Conservation (phyloP, 2,113 vertebrate species). For the Maccullochella peelii region DNA sequence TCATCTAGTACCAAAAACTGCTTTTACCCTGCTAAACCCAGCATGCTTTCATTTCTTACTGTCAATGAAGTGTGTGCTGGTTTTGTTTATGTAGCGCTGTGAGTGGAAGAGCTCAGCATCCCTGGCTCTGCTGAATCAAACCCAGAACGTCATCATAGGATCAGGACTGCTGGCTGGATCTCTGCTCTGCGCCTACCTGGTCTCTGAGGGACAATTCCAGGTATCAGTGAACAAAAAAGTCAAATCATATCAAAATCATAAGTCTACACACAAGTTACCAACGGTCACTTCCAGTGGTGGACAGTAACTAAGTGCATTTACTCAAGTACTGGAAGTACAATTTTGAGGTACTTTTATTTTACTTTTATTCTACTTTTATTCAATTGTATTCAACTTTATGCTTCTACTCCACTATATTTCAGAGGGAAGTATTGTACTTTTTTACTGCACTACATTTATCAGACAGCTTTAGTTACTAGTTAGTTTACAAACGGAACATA, state of each 20-base stretch:
- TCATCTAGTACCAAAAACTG: not conserved
- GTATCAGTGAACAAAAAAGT: slow-evolving; percentile 69
- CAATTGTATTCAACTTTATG: too few species aligned
- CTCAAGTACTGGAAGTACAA: too few species aligned
- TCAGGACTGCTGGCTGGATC: slow-evolving; percentile 89
- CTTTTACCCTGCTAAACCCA: not conserved
- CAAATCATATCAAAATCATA: too few species aligned
- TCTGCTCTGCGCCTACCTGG: slow-evolving; percentile 89
- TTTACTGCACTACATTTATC: too few species aligned
- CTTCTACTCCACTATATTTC: too few species aligned
- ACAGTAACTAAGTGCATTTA: too few species aligned
- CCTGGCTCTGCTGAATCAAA: slow-evolving; percentile 90
- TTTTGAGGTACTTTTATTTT: too few species aligned
- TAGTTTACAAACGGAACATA: not conserved
- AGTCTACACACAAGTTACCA: not conserved
- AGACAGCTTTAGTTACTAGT: not conserved
- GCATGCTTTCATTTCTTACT: not conserved
- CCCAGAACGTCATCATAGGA: slow-evolving; percentile 92
- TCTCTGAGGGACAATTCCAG: slow-evolving; percentile 88
- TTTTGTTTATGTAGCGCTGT: slow-evolving; percentile 73
- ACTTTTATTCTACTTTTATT: too few species aligned
- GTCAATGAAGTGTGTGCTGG: not conserved
- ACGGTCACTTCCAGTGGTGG: not conserved
- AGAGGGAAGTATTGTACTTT: too few species aligned
- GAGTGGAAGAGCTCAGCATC: slow-evolving; percentile 93